These are phyloP conservation scores for Hylia prasina DNA, from an alignment of 2,113 vertebrate species.

Conservation along the genomic window DNA sequence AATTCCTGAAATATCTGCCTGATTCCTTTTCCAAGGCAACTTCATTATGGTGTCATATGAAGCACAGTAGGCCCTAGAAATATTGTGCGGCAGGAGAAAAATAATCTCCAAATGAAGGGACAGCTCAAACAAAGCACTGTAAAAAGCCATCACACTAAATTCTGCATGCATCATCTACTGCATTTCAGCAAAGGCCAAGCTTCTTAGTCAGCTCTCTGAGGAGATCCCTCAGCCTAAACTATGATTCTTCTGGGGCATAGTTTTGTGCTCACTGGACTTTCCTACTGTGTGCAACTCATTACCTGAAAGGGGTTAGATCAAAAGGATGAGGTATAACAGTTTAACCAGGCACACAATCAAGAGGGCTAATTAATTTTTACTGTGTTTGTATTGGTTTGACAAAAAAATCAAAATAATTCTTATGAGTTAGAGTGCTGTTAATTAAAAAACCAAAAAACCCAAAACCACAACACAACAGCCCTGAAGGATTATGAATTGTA, in stretches of 20 bases:
- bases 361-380: background rate
- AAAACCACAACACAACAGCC: background rate
- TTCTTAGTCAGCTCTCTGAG: conserved; percentile 34
- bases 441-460: background rate
- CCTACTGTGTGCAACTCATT: fast-evolving
- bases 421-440: background rate
- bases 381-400: background rate
- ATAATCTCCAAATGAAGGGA: background rate
- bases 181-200: conserved; percentile 9
- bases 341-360: background rate
- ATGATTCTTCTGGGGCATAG: background rate
- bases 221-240: background rate
- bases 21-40: background rate
- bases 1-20: conserved; percentile 54
- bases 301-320: background rate
- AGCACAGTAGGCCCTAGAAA: background rate
- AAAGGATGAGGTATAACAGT: background rate
- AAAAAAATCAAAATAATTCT: background rate
- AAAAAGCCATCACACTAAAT: conserved; percentile 51
- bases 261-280: background rate
- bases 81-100: background rate
- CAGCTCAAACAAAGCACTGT: conserved; percentile 28
- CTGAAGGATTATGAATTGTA: background rate
- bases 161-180: conserved; percentile 52
- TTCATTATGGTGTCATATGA: background rate